A percentile compares a stretch with the other conserved stretches of the same genome.
Evolutionary conservation across 2,113 vertebrate genomes (phyloP).

Genomic region (Hoplias malabaricus): DNA sequence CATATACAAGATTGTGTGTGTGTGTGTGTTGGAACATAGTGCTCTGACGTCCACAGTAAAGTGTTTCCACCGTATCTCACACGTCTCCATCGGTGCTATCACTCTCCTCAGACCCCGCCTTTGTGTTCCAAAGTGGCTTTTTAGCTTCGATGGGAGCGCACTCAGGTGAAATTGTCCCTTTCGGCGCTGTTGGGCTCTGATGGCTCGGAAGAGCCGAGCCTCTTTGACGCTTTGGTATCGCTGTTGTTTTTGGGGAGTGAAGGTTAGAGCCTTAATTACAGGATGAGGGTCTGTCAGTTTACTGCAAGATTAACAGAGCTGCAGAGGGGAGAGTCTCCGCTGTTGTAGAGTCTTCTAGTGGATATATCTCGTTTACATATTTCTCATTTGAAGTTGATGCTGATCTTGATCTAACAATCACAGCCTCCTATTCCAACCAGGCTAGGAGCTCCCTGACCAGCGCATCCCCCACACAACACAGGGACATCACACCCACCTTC

Average conservation of each 20-base stretch:
- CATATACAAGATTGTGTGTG: no score
- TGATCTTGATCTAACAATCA: no score
- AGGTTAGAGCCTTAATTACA: not conserved
- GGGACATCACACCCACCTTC: no score
- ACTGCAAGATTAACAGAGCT: not conserved
- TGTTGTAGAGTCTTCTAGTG: no score
- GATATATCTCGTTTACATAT: no score
- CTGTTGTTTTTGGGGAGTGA: not conserved
- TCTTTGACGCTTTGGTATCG: not conserved
- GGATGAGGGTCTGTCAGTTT: not conserved
- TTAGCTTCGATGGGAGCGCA: not conserved
- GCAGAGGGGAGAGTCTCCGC: not conserved
- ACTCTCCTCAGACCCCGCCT: not conserved
- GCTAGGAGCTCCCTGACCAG: no score
- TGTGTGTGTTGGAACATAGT: no score
- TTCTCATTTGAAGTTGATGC: no score
- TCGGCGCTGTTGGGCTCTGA: not conserved
- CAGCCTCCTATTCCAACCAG: no score
- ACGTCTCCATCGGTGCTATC: not conserved
- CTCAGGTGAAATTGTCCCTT: not conserved
- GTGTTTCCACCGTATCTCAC: not conserved
- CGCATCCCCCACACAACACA: no score
- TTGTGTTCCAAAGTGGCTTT: not conserved
- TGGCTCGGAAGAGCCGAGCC: not conserved
- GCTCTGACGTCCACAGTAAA: not conserved